Percentiles rank a stretch among this genome's conserved stretches.
Evolutionary conservation across 2,888 invertebrate species (phyloP).

Genomic region (Aethes cnicana): DNA sequence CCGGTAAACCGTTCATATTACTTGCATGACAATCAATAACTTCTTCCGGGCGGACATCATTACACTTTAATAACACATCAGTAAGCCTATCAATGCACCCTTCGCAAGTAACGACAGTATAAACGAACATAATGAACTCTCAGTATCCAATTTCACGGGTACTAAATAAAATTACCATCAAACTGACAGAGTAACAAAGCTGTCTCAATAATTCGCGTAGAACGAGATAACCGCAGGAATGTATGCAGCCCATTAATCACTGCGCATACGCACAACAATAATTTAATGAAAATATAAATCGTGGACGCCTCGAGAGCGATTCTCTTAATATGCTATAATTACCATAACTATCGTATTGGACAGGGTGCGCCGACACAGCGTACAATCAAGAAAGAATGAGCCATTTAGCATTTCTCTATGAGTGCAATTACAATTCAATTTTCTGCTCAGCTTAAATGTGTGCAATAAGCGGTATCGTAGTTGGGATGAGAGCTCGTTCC

Average conservation of each 20-base stretch:
- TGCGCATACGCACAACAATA: slow-evolving; percentile 52
- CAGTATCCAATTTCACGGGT: slow-evolving; percentile 74
- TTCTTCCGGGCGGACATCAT: too few species aligned
- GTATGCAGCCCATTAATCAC: slow-evolving; percentile 61
- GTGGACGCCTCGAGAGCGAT: slow-evolving; percentile 51
- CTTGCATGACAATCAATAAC: too few species aligned
- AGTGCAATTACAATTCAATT: slow-evolving; percentile 74
- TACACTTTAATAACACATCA: slow-evolving; percentile 52
- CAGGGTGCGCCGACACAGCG: slow-evolving; percentile 45
- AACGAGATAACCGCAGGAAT: slow-evolving; percentile 63
- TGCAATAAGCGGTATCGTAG: slow-evolving; percentile 43
- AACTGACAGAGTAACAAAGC: slow-evolving; percentile 74
- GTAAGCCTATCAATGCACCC: slow-evolving; percentile 40
- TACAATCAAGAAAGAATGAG: slow-evolving; percentile 63
- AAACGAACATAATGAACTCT: slow-evolving; percentile 23
- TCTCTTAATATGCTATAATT: slow-evolving; percentile 73
- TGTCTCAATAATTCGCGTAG: slow-evolving; percentile 72
- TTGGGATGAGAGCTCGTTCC: slow-evolving; percentile 40
- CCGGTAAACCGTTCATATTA: too few species aligned
- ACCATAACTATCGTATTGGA: slow-evolving; percentile 46
- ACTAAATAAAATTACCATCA: slow-evolving; percentile 79
- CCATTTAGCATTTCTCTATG: slow-evolving; percentile 62
- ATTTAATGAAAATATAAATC: slow-evolving; percentile 44
- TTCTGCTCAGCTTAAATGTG: slow-evolving; percentile 58
- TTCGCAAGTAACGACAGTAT: slow-evolving; percentile 54